A percentile compares a stretch with the other conserved stretches of the same genome.
Evolutionary conservation across 2,113 vertebrate genomes (phyloP).

Genomic region (Craseonycteris thonglongyai): DNA sequence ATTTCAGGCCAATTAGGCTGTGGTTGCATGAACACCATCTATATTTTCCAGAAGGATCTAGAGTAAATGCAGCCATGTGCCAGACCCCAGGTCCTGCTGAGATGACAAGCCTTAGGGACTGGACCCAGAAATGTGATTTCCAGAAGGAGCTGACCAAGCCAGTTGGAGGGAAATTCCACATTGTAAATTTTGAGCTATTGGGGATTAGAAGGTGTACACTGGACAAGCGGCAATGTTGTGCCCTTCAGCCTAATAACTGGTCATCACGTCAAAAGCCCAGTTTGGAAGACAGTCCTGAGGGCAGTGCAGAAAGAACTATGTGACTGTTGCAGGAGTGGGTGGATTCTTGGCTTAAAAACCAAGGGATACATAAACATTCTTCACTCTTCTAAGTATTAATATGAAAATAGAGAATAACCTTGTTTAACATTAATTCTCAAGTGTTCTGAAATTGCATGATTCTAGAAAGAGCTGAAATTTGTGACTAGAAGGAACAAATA

Average conservation of each 20-base stretch:
- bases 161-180: background rate
- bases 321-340: fast-evolving
- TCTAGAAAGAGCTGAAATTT: slow-evolving; percentile 50
- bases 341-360: background rate
- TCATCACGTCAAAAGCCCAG: background rate
- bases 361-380: background rate
- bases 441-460: background rate
- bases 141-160: background rate
- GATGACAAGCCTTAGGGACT: background rate
- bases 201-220: background rate
- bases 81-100: background rate
- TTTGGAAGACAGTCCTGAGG: background rate
- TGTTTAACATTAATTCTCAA: background rate
- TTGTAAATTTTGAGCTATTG: background rate
- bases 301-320: background rate
- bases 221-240: background rate
- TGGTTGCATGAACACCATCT: background rate
- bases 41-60: slow-evolving; percentile 27
- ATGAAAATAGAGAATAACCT: background rate
- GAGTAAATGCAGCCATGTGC: background rate
- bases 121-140: background rate
- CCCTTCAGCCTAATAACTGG: background rate
- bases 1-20: background rate
- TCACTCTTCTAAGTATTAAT: background rate
- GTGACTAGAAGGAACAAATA: background rate